Base-by-base conservation (phyloP, 1,140 invertebrate species). In the Ips typographus region DNA sequence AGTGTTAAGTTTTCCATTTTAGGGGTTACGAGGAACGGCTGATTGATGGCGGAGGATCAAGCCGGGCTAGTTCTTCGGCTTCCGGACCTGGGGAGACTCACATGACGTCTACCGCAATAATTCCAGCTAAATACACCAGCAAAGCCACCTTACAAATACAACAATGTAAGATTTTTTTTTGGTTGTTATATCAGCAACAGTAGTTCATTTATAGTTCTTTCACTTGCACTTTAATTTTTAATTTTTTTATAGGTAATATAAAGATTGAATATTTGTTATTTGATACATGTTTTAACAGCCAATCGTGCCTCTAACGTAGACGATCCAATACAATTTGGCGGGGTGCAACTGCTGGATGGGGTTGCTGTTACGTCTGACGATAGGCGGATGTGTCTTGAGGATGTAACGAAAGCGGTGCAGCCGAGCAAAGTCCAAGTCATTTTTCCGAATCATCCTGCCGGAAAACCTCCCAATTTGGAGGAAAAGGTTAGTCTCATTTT, bases 231-330 rank as follows among this genome's bases (percentile, higher is more conserved):
- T 22, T 22, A 22, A 22, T 22, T 22, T 22, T 22, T 22, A 22
- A 22, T 22, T 22, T 22, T 22, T 22, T 22, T 22, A 22, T 22
- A 22, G 22, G 22, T 22, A 22, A 22, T 22, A 22, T 22, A 22
- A 22, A 22, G 22, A 22, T 22, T 22, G 22, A 22, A 0, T 22
- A 22, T 22, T 22, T 22, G 22, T 22, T 22, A 22, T 22, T 22
- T 22, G 22, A 22, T 22, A 22, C 22, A 22, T 22, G 22, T 22
- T 22, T 22, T 22, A 49, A 43, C 47, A 63, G 61, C 61, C 8
- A 65, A 61, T 71, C 63, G 64, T 68, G 62, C 62, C 22, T 55
- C 71, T 42, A 68, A 72, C 37, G 75, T 76, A 7, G 76, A 77
- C 39, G 73, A 76, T n/a, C 61, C 71, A n/a, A 66, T 77, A 58